These are phyloP conservation scores for Prochilodus magdalenae DNA, from an alignment of 2,113 vertebrate species.

Conservation along the genomic window DNA sequence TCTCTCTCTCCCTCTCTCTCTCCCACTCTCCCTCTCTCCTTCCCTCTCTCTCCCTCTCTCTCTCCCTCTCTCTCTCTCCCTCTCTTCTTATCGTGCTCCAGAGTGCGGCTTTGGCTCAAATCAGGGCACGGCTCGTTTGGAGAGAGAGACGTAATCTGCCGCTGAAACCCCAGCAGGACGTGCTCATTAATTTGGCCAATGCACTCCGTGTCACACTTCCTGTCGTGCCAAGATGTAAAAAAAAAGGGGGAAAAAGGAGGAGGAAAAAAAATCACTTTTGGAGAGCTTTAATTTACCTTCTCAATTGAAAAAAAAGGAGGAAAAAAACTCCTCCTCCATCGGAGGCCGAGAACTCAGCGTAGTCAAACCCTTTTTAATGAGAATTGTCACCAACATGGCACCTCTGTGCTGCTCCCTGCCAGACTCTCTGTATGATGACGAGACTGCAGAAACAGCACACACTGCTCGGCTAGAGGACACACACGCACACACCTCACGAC, in stretches of 20 bases:
- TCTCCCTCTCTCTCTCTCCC: neutral
- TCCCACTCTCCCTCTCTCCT: too few species aligned
- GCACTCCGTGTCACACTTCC: constrained; percentile 54
- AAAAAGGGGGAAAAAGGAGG: neutral
- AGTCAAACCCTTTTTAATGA: constrained; percentile 50
- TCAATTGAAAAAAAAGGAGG: constrained; percentile 58
- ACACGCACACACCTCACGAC: neutral
- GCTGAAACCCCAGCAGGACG: constrained; percentile 54
- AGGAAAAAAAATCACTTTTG: constrained; percentile 34
- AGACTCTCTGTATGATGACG: constrained; percentile 1
- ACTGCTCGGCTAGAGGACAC: neutral
- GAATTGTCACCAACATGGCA: constrained; percentile 8
- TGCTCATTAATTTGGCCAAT: constrained; percentile 60
- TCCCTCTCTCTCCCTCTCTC: neutral
- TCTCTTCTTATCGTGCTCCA: neutral
- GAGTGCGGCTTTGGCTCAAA: constrained; percentile 45
- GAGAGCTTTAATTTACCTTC: constrained; percentile 58
- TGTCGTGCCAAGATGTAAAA: constrained; percentile 53
- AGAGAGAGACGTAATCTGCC: constrained; percentile 57
- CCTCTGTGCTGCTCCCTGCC: neutral
- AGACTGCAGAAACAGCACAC: neutral
- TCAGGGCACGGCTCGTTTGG: constrained; percentile 49
- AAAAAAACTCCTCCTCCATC: constrained; percentile 49
- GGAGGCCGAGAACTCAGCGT: constrained; percentile 20
- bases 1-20: neutral